Base-by-base conservation (phyloP, 2,888 invertebrate genomes). In the Micropterix aruncella region DNA sequence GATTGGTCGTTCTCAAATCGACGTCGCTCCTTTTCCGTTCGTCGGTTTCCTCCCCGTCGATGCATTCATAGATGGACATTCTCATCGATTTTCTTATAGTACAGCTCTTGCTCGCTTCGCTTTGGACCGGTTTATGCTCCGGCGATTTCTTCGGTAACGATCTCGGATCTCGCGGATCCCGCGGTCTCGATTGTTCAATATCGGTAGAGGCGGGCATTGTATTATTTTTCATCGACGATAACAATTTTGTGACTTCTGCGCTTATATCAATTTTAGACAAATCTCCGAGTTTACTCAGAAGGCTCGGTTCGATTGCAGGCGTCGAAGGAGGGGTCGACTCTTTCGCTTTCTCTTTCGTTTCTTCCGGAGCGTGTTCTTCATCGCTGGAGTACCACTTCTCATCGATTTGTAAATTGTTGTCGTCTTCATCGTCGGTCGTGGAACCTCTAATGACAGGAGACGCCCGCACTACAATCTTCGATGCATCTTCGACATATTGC, bases 321-420 rank as follows among this genome's bases (percentile, higher is more conserved):
- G 78, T 75, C 38, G 70, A 68, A 2, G 61, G 52, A 1, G 63
- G 55, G 15, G 49, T 45, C 17, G 58, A 58, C 50, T 54, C 55
- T 37, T 67, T 67, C n/a, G 69, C 66, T 27, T 60, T 57, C 40
- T 52, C 53, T 12, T 48, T 48, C 3, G 66, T 67, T 18, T 70
- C 67, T 47, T 16, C n/a, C 15, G 18, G 37, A 12, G 16, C 18
- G 47, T 82, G 84, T 54, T 80, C 82, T 52, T 83, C 84, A 52
- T 86, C 86, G 57, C 85, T 86, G 2, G 86, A 87, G 57, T 87
- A 88, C 82, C 87, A 87, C 61, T 82, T 79, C 53, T 73, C 73
- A 51, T 74, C 74, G 47, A 73, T 73, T 48, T 68, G 60, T 51
- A 74, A 60, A 58, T 74, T 74, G 46, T 74, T 73, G 50, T 63